Evolutionary conservation across 1,140 invertebrate species (phyloP).

Genomic region (Eufriesea mexicana): DNA sequence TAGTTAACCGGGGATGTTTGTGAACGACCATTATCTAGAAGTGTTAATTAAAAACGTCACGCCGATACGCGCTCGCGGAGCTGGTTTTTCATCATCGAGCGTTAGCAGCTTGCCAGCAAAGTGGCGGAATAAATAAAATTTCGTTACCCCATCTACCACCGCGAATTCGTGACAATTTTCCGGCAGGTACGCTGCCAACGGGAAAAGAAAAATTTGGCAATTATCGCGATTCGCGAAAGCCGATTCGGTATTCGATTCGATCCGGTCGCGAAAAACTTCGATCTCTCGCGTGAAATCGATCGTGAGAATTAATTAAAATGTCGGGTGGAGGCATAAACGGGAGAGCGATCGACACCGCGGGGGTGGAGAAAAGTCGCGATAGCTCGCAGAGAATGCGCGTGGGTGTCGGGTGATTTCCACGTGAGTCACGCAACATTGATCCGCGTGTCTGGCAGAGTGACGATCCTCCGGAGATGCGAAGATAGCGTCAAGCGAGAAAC

Average conservation of each 20-base stretch:
- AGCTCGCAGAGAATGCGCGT: background rate
- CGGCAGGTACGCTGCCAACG: too few species aligned
- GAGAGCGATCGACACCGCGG: background rate
- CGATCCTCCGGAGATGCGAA: conserved; percentile 8
- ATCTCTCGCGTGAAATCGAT: too few species aligned
- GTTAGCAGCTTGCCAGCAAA: background rate
- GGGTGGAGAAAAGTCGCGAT: background rate
- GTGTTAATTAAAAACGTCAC: conserved; percentile 23
- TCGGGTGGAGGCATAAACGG: background rate
- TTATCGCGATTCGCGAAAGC: too few species aligned
- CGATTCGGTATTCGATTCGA: too few species aligned
- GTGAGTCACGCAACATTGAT: background rate
- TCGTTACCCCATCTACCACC: background rate
- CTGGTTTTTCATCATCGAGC: background rate
- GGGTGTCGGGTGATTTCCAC: background rate
- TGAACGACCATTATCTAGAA: conserved; percentile 1
- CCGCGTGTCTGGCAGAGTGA: background rate
- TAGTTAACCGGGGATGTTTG: conserved; percentile 14
- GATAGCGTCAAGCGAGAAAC: background rate
- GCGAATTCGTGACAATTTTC: too few species aligned
- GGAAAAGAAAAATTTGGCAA: too few species aligned
- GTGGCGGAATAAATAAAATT: background rate
- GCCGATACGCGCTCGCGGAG: background rate
- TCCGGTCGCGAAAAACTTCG: too few species aligned
- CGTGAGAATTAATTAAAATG: too few species aligned